These are phyloP conservation scores for Dasyprocta punctata DNA, from an alignment of 2,113 vertebrate genomes.

Conservation along the genomic window DNA sequence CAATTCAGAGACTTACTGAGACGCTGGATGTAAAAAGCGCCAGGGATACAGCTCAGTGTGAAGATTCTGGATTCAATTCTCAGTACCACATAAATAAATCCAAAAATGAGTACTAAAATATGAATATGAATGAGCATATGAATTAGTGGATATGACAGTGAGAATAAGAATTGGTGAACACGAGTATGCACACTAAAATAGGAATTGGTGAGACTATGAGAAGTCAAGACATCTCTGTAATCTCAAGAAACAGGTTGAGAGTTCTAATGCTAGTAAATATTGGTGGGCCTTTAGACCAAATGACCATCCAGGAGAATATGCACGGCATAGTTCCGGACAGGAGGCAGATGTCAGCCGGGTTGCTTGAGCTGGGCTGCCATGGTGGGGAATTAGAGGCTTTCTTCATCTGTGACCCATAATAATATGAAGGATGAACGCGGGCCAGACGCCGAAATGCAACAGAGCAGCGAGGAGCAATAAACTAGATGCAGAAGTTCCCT, in stretches of 20 bases:
- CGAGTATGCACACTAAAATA: not conserved
- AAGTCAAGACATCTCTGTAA: not conserved
- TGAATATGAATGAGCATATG: not conserved
- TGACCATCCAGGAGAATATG: not conserved
- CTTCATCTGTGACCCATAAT: not conserved
- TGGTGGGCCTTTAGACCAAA: not conserved
- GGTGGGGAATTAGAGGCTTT: not conserved
- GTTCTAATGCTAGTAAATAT: not conserved
- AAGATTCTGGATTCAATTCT: not conserved
- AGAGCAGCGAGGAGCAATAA: not conserved
- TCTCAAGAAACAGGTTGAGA: not conserved
- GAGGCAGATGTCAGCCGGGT: not conserved
- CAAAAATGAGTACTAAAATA: not conserved
- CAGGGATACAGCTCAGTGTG: not conserved
- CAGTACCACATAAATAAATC: not conserved
- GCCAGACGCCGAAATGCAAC: not conserved
- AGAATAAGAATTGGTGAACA: not conserved
- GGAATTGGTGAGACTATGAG: not conserved
- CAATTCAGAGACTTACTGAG: not conserved
- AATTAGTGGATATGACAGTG: not conserved
- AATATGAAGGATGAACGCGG: not conserved
- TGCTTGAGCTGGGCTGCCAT: not conserved
- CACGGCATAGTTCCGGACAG: not conserved
- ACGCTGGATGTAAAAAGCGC: not conserved
- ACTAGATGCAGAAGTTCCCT: not conserved